These are phyloP conservation scores for Drosophila putrida DNA, from an alignment of 2,888 invertebrate species.

Conservation along the genomic window DNA sequence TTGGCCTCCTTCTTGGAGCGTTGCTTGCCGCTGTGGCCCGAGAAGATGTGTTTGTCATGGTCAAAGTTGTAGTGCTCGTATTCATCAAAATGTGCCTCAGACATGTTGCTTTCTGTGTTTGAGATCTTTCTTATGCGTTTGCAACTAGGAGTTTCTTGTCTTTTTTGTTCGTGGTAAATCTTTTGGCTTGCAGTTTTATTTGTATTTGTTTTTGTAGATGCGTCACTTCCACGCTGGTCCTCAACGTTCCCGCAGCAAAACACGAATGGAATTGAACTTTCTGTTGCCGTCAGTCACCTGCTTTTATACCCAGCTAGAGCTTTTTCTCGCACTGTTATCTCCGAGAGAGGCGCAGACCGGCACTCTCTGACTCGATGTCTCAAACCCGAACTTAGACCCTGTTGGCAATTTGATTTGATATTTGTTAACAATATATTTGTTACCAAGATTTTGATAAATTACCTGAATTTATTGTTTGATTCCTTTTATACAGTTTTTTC, in stretches of 20 bases:
- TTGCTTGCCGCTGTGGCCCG: conserved; percentile 95
- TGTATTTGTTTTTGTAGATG: conserved; percentile 21
- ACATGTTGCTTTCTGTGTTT: conserved; percentile 87
- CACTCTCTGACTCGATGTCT: conserved; percentile 9
- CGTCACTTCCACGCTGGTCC: conserved; percentile 17
- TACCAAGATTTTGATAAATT: not conserved
- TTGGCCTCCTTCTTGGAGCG: conserved; percentile 95
- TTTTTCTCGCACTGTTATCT: conserved; percentile 31
- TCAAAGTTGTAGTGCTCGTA: conserved; percentile 98
- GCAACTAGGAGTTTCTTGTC: conserved; percentile 19
- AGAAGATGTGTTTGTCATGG: conserved; percentile 95
- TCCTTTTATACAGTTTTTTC: not conserved
- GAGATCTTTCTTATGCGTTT: conserved; percentile 37
- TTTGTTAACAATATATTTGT: not conserved
- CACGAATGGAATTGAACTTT: conserved; percentile 46
- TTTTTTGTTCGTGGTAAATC: conserved; percentile 19
- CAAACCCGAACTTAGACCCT: conserved; percentile 22
- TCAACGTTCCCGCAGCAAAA: conserved; percentile 27
- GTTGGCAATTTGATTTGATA: conserved; percentile 17
- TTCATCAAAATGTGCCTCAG: conserved; percentile 94
- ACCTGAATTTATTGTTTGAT: conserved; percentile 9
- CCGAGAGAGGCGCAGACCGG: conserved; percentile 12
- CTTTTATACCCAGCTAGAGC: conserved; percentile 51
- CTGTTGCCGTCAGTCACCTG: conserved; percentile 11
- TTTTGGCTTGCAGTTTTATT: conserved; percentile 28